Percentiles rank a stretch among this genome's conserved stretches.
phyloP scores from a whole-genome alignment of 2,113 vertebrate species.

The Dissostichus mawsoni region DNA sequence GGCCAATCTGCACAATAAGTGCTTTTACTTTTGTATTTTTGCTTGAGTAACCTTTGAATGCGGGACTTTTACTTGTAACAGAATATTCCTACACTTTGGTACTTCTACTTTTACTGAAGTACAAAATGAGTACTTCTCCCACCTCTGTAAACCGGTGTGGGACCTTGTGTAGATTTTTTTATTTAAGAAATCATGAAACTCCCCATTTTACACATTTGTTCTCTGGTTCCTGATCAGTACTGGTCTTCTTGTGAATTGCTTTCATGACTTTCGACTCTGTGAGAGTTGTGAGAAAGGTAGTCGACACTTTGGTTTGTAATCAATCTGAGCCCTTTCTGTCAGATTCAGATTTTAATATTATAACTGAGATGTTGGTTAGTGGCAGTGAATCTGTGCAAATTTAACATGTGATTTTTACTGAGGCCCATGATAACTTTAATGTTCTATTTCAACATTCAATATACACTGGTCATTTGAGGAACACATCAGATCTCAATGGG shows the following conservation, averaged over 20 bases:
- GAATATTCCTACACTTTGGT: too few relatives aligned
- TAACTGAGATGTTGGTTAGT: not conserved
- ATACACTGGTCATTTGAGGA: too few relatives aligned
- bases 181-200: slow-evolving; percentile 11
- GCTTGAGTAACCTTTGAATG: too few relatives aligned
- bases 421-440: too few relatives aligned
- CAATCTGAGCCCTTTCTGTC: not conserved
- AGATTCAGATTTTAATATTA: not conserved
- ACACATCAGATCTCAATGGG: too few relatives aligned
- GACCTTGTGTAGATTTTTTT: not conserved
- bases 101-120: too few relatives aligned
- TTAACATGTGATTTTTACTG: too few relatives aligned
- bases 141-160: slow-evolving; percentile 24
- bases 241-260: not conserved
- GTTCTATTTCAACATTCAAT: too few relatives aligned
- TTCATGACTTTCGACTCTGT: not conserved
- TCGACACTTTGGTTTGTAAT: slow-evolving; percentile 10
- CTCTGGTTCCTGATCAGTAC: not conserved
- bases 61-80: too few relatives aligned
- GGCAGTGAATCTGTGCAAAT: not conserved
- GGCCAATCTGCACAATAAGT: too few relatives aligned
- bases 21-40: too few relatives aligned
- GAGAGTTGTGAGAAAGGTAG: not conserved
- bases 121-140: slow-evolving; percentile 12
- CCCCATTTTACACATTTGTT: slow-evolving; percentile 18